phyloP scores from a whole-genome alignment of 2,113 vertebrate genomes.

The Festucalex cinctus region DNA sequence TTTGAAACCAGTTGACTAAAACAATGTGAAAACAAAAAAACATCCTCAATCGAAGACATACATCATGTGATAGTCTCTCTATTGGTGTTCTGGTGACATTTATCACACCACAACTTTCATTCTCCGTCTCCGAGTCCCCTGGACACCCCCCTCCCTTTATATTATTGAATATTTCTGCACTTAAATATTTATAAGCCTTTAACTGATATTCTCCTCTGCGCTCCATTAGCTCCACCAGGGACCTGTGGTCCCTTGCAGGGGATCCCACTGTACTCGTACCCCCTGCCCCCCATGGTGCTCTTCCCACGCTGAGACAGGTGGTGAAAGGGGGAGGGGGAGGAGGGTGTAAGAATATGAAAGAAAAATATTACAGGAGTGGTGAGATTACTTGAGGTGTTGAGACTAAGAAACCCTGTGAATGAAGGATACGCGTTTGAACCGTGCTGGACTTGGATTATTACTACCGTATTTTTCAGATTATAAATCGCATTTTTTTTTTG shows the following conservation, averaged over 20 bases:
- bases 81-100: conserved; percentile 3
- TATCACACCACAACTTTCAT: conserved; percentile 5
- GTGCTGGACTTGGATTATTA: too few species aligned
- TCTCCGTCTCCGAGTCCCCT: background rate
- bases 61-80: background rate
- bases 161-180: conserved; percentile 12
- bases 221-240: conserved; percentile 13
- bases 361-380: background rate
- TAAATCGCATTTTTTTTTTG: too few species aligned
- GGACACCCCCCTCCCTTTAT: conserved; percentile 1
- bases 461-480: too few species aligned
- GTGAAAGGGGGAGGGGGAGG: background rate
- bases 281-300: background rate
- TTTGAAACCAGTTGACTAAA: too few species aligned
- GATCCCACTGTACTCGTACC: background rate
- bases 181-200: conserved; percentile 13
- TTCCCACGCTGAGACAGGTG: conserved; percentile 1
- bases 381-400: too few species aligned
- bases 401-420: too few species aligned
- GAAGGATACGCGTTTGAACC: too few species aligned
- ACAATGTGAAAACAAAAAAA: too few species aligned
- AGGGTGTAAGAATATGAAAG: background rate
- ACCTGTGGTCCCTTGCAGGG: conserved; percentile 7
- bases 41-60: too few species aligned
- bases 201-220: conserved; percentile 12